Evolutionary conservation across 1,140 invertebrate genomes (phyloP).

Genomic region (Apis laboriosa): DNA sequence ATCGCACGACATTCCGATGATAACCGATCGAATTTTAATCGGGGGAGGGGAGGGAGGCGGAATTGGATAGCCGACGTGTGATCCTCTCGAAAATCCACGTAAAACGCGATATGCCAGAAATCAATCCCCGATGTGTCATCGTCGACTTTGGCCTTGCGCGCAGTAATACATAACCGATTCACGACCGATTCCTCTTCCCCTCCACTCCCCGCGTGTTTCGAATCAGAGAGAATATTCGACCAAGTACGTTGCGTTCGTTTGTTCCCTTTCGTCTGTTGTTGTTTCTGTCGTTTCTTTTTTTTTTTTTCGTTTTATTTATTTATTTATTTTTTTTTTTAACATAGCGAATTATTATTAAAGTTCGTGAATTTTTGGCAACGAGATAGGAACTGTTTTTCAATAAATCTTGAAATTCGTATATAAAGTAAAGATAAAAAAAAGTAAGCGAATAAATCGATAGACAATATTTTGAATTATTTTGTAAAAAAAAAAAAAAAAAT

Average conservation of each 20-base stretch:
- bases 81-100: conserved; percentile 60
- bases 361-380: not conserved
- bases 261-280: not conserved
- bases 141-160: conserved; percentile 44
- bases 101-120: conserved; percentile 57
- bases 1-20: conserved; percentile 57
- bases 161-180: conserved; percentile 11
- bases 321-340: not conserved
- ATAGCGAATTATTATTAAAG: not conserved
- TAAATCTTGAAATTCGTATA: too few species aligned
- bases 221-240: conserved; percentile 15
- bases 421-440: not conserved
- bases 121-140: conserved; percentile 58
- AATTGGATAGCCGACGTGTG: conserved; percentile 61
- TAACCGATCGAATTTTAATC: conserved; percentile 70
- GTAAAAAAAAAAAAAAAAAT: too few species aligned
- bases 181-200: not conserved
- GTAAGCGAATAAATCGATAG: not conserved
- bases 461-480: too few species aligned
- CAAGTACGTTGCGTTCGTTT: not conserved
- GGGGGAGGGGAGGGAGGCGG: conserved; percentile 37
- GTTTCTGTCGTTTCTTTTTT: not conserved
- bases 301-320: not conserved
- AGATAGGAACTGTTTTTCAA: not conserved
- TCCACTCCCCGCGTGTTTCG: not conserved